Percentiles rank a stretch among this genome's conserved stretches.
phyloP scores from a whole-genome alignment of 2,113 vertebrate genomes.

The Nesospiza acunhae region DNA sequence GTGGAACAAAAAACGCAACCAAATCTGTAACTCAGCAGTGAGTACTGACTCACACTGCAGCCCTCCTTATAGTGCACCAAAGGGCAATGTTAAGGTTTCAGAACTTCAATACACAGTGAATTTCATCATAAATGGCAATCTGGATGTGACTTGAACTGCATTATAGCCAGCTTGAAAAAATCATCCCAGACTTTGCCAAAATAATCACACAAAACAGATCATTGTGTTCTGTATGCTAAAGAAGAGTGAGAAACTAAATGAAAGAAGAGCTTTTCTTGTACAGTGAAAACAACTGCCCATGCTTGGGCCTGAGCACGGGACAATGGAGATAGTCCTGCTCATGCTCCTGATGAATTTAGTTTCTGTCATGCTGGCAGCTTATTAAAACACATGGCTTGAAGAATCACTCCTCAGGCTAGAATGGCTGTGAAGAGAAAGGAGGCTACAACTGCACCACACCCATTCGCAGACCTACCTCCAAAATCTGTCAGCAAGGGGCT shows the following conservation, averaged over 20 bases:
- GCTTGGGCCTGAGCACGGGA: background rate
- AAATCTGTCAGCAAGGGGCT: background rate
- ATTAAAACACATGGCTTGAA: background rate
- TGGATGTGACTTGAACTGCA: background rate
- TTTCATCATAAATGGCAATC: background rate
- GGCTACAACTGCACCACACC: background rate
- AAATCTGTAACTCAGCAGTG: background rate
- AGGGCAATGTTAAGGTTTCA: background rate
- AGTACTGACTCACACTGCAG: background rate
- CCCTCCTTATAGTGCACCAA: background rate
- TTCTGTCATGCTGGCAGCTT: background rate
- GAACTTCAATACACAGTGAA: background rate
- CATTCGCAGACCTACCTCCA: background rate
- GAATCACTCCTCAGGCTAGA: background rate
- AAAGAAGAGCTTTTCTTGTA: background rate
- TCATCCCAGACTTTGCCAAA: background rate
- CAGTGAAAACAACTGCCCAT: background rate
- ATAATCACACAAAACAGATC: background rate
- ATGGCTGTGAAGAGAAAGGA: background rate
- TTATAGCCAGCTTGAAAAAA: background rate
- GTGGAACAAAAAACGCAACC: background rate
- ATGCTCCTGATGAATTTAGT: background rate
- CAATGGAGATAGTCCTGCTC: background rate
- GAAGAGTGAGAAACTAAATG: background rate
- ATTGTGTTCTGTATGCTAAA: background rate